Percentiles rank a stretch among this genome's conserved stretches.
Conservation (phyloP, 2,888 invertebrate species). For the Tricholauxania praeusta region DNA sequence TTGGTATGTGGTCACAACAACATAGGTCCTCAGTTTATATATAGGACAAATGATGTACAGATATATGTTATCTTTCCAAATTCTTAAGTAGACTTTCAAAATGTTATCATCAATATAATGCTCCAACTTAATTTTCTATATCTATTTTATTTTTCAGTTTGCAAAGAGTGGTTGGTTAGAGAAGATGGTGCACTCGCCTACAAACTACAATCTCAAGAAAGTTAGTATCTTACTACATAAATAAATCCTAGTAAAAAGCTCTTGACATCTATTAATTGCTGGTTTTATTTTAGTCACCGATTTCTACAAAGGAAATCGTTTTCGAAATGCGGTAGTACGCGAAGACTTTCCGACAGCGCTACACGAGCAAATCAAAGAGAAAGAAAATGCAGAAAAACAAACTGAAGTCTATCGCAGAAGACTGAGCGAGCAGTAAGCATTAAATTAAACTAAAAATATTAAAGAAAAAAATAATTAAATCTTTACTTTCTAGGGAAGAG, state of each 20-base stretch:
- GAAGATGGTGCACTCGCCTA: slow-evolving; percentile 88
- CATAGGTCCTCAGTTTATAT: too few relatives aligned
- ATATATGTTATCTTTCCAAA: too few relatives aligned
- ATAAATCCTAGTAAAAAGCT: background rate
- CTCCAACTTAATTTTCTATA: background rate
- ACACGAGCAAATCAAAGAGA: slow-evolving; percentile 79
- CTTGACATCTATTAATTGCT: background rate
- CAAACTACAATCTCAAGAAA: slow-evolving; percentile 84
- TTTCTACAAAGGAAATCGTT: slow-evolving; percentile 82
- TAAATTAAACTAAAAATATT: background rate
- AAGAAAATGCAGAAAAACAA: slow-evolving; percentile 74
- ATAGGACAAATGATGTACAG: too few relatives aligned
- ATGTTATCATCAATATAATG: too few relatives aligned
- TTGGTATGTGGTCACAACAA: too few relatives aligned
- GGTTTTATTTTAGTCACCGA: slow-evolving; percentile 72
- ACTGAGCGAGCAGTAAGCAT: slow-evolving; percentile 74
- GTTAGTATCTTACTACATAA: slow-evolving; percentile 68
- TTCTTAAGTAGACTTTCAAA: too few relatives aligned
- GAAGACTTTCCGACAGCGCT: slow-evolving; percentile 83
- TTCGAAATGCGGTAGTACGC: slow-evolving; percentile 80
- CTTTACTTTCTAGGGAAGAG: slow-evolving; percentile 71
- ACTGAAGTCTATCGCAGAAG: slow-evolving; percentile 70
- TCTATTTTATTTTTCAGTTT: slow-evolving; percentile 71
- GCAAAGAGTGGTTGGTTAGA: slow-evolving; percentile 85
- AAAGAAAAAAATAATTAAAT: background rate